These are phyloP conservation scores for Hycleus phaleratus DNA, from an alignment of 1,140 invertebrate genomes.

Conservation along the genomic window DNA sequence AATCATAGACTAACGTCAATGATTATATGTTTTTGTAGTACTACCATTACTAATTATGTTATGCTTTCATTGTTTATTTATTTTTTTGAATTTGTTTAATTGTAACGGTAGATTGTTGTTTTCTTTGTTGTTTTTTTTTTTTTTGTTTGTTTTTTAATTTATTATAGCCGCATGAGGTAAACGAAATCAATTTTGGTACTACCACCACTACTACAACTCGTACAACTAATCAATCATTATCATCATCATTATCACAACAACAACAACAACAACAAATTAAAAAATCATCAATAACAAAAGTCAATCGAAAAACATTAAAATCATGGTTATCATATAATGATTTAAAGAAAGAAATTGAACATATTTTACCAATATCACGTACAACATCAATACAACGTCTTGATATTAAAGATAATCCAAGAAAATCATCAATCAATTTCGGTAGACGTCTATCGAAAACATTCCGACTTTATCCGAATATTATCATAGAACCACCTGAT, in stretches of 20 bases:
- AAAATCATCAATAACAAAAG: not conserved
- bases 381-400: not conserved
- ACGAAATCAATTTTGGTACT: constrained; percentile 24
- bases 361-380: constrained; percentile 28
- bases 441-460: constrained; percentile 26
- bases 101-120: constrained; percentile 10
- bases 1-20: not conserved
- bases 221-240: not conserved
- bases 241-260: constrained; percentile 9
- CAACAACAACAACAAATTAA: too few relatives aligned
- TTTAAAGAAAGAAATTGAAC: constrained; percentile 34
- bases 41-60: constrained; percentile 5
- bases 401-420: constrained; percentile 7
- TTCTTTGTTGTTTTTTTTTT: constrained; percentile 4
- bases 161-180: constrained; percentile 33
- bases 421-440: not conserved
- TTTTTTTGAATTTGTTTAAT: constrained; percentile 1
- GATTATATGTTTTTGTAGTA: not conserved
- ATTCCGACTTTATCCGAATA: constrained; percentile 29
- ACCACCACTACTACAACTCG: not conserved
- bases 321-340: constrained; percentile 33
- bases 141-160: constrained; percentile 15
- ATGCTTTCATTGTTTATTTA: constrained; percentile 6
- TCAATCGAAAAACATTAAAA: constrained; percentile 15
- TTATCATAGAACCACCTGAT: constrained; percentile 31